Conservation (phyloP, 2,113 vertebrate genomes). For the Baryphthengus martii region DNA sequence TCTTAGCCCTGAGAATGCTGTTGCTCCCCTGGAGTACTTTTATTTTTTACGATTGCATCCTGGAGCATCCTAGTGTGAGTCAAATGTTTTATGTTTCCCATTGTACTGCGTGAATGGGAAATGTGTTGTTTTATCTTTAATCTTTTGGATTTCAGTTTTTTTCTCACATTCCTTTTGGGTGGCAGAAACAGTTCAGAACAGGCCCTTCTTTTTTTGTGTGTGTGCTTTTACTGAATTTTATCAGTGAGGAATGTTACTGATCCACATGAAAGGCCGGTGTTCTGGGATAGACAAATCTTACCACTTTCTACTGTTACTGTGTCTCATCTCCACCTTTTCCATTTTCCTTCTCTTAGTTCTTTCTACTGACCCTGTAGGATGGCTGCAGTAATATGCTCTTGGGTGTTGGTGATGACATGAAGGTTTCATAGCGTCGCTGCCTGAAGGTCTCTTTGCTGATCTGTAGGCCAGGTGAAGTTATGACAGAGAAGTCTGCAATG, state of each 20-base stretch:
- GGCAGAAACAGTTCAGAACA: neutral
- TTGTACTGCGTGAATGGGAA: neutral
- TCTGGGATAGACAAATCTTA: neutral
- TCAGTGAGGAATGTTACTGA: neutral
- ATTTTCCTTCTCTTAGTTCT: neutral
- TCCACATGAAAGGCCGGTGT: neutral
- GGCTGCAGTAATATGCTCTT: neutral
- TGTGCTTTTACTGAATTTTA: neutral
- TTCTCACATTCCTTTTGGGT: neutral
- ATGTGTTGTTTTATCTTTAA: neutral
- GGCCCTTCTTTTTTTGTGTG: neutral
- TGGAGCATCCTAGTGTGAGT: neutral
- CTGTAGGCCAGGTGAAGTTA: neutral
- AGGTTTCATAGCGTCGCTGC: fast-evolving
- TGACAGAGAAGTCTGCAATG: neutral
- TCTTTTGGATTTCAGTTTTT: neutral
- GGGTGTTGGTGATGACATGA: neutral
- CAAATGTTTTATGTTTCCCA: neutral
- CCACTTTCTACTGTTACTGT: neutral
- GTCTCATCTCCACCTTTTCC: neutral
- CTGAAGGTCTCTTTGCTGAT: neutral
- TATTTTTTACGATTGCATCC: neutral
- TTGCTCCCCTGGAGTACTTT: neutral
- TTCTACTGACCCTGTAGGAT: neutral
- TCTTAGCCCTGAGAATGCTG: neutral